Base-by-base conservation (phyloP, 92 coral and sea anemone species). In the Micromussa lordhowensis region DNA sequence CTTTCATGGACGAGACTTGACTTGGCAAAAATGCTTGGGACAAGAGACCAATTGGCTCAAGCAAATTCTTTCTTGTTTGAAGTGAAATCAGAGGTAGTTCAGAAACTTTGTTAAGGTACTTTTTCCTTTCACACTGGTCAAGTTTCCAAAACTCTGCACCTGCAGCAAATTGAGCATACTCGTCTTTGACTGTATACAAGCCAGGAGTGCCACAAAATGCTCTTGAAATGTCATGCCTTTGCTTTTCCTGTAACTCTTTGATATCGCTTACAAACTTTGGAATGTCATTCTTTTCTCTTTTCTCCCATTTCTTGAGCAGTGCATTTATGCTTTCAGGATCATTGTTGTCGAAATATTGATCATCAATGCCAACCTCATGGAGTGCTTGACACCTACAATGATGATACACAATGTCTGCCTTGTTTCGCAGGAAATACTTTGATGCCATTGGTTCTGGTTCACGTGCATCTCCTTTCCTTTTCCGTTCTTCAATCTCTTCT, bases 251-350 rank as follows among this genome's bases (percentile, higher is more conserved):
- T 17, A 91, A 72, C 19, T 84, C 91, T 34, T 88, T 88, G 19
- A 88, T 88, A 73, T 84, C 90, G 35, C 48, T 66, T 5, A 77
- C 83, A 34, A 88, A 63, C 86, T 72, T 82, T 79, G 88, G 38
- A 15, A 85, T 85, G 66, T 88, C 92, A n/a, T 38, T 73, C 82
- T 85, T 88, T 61, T 80, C 88, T 57, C 26, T 82, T 17, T 49
- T 51, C 32, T 79, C 90, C 90, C 94, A 92, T 72, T 38, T 73
- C 89, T 92, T 92, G 10, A 92, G 55, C 30, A 80, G 1, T 2
- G 94, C 87, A 80, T 92, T 88, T 1, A 92, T 80, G 38, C 92
- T 88, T 34, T 92, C 92, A 29, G 84, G 90, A 34, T 66, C 82
- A 75, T 92, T 88, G 82, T 92, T 92, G 59, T 88, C 87, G 38